These are phyloP conservation scores for Pyrocephalus nanus DNA, from an alignment of 2,797 vertebrate species.

Conservation along the genomic window DNA sequence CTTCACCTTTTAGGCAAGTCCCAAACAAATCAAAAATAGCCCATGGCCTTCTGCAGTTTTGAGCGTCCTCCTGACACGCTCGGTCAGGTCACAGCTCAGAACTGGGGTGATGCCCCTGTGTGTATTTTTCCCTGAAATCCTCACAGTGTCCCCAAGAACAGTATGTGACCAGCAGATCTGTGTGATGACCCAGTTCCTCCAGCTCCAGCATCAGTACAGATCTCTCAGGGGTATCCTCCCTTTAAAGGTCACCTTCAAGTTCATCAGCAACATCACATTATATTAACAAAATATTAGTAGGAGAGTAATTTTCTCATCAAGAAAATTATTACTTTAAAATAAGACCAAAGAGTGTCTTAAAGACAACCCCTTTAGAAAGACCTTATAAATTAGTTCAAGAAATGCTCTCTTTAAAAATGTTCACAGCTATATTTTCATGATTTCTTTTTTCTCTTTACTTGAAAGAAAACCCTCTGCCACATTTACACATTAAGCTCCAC, in stretches of 20 bases:
- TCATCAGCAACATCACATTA: background rate
- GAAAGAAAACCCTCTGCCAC: background rate
- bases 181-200: background rate
- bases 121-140: background rate
- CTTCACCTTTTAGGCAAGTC: background rate
- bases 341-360: background rate
- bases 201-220: background rate
- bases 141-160: background rate
- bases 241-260: background rate
- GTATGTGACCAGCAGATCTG: background rate
- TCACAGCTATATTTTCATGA: background rate
- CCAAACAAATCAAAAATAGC: background rate
- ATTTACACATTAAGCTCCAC: background rate
- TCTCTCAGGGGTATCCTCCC: background rate
- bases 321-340: background rate
- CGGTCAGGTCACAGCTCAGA: background rate
- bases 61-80: background rate
- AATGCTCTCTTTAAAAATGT: background rate
- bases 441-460: background rate
- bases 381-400: background rate
- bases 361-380: background rate
- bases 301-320: background rate
- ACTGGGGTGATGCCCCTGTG: accelerated
- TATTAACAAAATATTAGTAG: background rate
- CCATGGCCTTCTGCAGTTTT: background rate